phyloP scores from a whole-genome alignment of 1,140 invertebrate genomes.

The Listronotus bonariensis region DNA sequence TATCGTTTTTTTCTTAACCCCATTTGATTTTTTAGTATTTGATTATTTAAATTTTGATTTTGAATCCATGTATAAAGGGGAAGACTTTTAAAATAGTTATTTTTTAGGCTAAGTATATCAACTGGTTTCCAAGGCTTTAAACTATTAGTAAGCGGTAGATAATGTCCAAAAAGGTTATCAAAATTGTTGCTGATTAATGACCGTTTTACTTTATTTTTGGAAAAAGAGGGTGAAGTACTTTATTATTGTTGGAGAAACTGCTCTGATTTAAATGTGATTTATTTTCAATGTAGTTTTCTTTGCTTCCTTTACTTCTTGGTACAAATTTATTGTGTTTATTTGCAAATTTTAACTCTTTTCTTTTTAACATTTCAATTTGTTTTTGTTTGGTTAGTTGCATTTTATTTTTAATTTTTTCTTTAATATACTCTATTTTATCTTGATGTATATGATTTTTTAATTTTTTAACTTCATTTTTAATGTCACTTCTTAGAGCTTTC shows the following conservation, averaged over 20 bases:
- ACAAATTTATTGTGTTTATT: no score
- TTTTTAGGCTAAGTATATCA: conserved; percentile 33
- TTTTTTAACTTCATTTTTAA: conserved; percentile 2
- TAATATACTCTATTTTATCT: conserved; percentile 13
- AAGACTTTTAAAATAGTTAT: conserved; percentile 6
- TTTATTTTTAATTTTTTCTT: conserved; percentile 7
- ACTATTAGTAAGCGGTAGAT: conserved; percentile 26
- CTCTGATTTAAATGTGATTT: neutral
- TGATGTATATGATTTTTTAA: neutral
- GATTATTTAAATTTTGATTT: conserved; percentile 10
- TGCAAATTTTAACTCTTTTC: neutral
- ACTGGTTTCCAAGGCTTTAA: conserved; percentile 37
- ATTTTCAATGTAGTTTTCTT: neutral
- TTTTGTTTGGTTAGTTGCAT: neutral
- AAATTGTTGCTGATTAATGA: neutral
- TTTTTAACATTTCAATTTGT: conserved; percentile 4
- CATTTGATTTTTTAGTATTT: neutral
- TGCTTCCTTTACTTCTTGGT: neutral
- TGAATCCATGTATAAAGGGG: conserved; percentile 8
- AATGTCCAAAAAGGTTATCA: conserved; percentile 27
- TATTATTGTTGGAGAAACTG: no score
- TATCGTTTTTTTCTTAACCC: conserved; percentile 5
- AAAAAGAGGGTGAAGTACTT: neutral
- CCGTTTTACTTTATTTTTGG: neutral
- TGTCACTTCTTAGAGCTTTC: neutral